phyloP scores from a whole-genome alignment of 2,797 vertebrate species.

The Cephalopachus bancanus region DNA sequence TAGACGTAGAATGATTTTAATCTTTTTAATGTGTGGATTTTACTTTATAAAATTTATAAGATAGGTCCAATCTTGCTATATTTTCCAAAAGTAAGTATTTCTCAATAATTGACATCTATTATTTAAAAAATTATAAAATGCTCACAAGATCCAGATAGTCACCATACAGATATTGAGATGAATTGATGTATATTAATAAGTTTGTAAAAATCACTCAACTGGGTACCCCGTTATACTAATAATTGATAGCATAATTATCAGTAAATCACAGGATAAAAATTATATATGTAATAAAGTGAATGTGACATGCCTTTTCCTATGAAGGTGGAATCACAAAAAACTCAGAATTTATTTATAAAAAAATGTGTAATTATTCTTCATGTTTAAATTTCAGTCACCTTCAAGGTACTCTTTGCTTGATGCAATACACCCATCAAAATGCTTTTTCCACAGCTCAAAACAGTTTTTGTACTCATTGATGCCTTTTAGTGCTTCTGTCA shows the following conservation, averaged over 20 bases:
- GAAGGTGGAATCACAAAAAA: too few species aligned
- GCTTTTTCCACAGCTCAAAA: too few species aligned
- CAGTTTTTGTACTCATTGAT: too few species aligned
- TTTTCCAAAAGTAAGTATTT: not conserved
- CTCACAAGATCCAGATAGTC: not conserved
- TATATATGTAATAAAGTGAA: not conserved
- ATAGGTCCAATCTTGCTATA: not conserved
- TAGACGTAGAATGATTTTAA: not conserved
- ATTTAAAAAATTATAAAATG: not conserved
- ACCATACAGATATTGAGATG: not conserved
- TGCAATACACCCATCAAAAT: too few species aligned
- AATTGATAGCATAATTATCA: slow-evolving; percentile 39
- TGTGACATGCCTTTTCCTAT: not conserved
- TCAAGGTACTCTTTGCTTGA: too few species aligned
- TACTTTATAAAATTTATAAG: not conserved
- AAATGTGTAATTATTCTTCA: too few species aligned
- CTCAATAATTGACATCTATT: not conserved
- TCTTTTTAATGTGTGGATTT: not conserved
- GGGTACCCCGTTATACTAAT: not conserved
- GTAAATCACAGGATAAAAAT: not conserved
- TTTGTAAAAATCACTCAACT: not conserved
- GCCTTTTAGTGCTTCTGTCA: too few species aligned
- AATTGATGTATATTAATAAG: not conserved
- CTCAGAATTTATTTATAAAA: too few species aligned
- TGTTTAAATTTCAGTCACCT: too few species aligned